These are phyloP conservation scores for Serranus cabrilla DNA, from an alignment of 2,797 vertebrate genomes.

Conservation along the genomic window DNA sequence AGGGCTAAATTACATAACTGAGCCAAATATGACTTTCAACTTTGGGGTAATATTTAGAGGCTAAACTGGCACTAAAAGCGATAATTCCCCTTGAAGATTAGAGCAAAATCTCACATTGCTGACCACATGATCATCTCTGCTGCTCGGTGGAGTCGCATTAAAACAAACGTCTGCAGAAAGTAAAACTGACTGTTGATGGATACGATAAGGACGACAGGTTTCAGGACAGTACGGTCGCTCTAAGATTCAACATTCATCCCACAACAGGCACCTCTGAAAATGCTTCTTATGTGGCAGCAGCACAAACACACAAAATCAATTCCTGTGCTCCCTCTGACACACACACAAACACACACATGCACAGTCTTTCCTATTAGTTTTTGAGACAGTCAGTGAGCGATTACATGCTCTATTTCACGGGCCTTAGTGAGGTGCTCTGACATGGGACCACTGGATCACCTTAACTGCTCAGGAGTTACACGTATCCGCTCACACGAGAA, in stretches of 20 bases:
- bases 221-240: not conserved
- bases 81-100: slow-evolving; percentile 40
- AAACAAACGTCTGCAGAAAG: not conserved
- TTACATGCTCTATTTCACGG: slow-evolving; percentile 83
- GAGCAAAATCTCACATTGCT: slow-evolving; percentile 11
- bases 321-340: slow-evolving; percentile 25
- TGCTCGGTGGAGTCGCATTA: not conserved
- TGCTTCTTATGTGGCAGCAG: slow-evolving; percentile 19
- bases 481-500: slow-evolving; percentile 5
- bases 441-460: slow-evolving; percentile 44
- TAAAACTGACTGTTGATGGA: not conserved
- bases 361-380: slow-evolving; percentile 50
- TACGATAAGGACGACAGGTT: not conserved
- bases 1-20: slow-evolving; percentile 43
- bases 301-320: slow-evolving; percentile 62
- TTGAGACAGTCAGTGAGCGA: slow-evolving; percentile 66
- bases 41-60: slow-evolving; percentile 20
- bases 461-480: slow-evolving; percentile 30
- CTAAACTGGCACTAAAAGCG: slow-evolving; percentile 6
- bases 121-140: not conserved
- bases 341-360: slow-evolving; percentile 13
- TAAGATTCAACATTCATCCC: slow-evolving; percentile 24
- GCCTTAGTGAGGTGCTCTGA: slow-evolving; percentile 67
- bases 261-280: not conserved
- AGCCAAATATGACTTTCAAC: slow-evolving; percentile 18